A percentile compares a stretch with the other conserved stretches of the same genome.
phyloP scores from a whole-genome alignment of 2,113 vertebrate species.

The Thryonomys swinderianus region DNA sequence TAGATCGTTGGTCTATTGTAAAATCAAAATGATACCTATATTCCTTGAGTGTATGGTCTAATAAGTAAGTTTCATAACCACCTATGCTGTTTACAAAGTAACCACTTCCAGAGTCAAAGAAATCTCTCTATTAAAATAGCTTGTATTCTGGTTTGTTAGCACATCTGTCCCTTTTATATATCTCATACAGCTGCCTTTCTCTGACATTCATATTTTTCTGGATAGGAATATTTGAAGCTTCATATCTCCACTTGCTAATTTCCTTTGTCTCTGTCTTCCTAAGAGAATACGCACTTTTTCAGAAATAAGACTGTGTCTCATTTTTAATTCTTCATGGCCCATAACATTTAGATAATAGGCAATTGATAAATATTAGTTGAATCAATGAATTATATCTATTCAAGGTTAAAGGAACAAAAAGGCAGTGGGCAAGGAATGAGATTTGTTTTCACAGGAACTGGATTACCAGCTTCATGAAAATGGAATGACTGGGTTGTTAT shows the following conservation, averaged over 20 bases:
- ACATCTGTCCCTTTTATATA: background rate
- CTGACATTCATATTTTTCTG: conserved; percentile 21
- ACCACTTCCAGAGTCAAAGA: background rate
- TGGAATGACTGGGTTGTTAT: background rate
- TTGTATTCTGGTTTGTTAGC: background rate
- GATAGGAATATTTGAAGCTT: background rate
- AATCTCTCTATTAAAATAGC: conserved; percentile 27
- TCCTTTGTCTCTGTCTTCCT: conserved; percentile 20
- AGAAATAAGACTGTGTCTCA: conserved; percentile 32
- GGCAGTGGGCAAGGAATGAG: background rate
- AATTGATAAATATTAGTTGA: conserved; percentile 60
- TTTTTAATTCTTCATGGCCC: conserved; percentile 23
- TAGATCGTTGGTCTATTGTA: fast-evolving
- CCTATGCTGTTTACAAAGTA: background rate
- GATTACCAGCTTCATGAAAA: conserved; percentile 44
- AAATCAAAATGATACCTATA: background rate
- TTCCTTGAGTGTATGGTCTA: background rate
- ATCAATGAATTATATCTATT: conserved; percentile 30
- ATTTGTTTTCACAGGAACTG: background rate
- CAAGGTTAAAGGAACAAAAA: conserved; percentile 24
- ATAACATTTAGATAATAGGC: conserved; percentile 23
- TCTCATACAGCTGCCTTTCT: background rate
- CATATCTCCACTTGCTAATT: background rate
- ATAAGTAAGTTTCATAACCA: background rate
- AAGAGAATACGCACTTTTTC: background rate